Conservation (phyloP, 1,140 invertebrate species). For the Drosophila bocki region DNA sequence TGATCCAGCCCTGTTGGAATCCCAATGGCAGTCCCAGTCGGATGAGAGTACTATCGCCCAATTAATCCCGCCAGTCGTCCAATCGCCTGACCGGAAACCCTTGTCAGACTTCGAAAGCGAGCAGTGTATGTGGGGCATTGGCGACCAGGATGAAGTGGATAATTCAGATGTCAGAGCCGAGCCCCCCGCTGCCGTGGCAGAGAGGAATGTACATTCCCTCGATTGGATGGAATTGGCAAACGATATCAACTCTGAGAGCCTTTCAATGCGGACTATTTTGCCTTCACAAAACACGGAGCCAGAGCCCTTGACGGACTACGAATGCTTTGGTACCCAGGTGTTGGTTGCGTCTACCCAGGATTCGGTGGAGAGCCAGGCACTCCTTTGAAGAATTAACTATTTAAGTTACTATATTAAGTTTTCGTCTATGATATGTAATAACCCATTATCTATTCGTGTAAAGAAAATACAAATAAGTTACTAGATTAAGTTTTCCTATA, state of each 20-base stretch:
- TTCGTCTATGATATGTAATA: too few species aligned
- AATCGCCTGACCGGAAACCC: background rate
- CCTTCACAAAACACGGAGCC: constrained; percentile 6
- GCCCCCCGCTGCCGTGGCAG: too few species aligned
- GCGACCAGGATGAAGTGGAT: background rate
- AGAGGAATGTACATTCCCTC: background rate
- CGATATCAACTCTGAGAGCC: constrained; percentile 43
- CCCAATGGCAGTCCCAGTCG: background rate
- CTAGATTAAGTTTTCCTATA: too few species aligned
- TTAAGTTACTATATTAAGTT: too few species aligned
- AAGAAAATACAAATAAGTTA: too few species aligned
- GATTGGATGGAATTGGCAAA: constrained; percentile 9
- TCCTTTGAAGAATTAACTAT: background rate
- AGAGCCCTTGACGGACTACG: constrained; percentile 26
- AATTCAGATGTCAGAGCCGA: background rate
- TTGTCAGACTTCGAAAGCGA: background rate
- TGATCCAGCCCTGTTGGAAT: background rate
- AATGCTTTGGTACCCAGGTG: constrained; percentile 48
- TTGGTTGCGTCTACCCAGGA: constrained; percentile 51
- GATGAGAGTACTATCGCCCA: background rate
- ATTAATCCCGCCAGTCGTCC: too few species aligned
- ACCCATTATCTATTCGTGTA: too few species aligned
- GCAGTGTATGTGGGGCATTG: constrained; percentile 12
- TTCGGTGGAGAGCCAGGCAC: background rate
- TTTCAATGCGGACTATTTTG: background rate